Evolutionary conservation across 2,113 vertebrate species (phyloP).

Genomic region (Vulpes ferrilata): DNA sequence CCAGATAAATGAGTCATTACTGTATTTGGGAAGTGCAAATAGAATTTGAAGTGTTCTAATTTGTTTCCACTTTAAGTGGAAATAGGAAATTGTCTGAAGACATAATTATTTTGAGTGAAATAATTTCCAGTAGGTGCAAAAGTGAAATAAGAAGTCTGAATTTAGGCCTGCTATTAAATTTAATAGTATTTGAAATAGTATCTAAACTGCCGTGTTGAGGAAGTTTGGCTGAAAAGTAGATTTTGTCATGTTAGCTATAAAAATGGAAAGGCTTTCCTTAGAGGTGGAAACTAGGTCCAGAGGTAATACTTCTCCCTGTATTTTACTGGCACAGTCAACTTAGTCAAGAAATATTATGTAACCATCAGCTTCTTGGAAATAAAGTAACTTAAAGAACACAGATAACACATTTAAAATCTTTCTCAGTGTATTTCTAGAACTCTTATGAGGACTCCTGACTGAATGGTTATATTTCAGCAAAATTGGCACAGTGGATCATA

Average conservation of each 20-base stretch:
- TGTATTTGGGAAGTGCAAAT: slow-evolving; percentile 77
- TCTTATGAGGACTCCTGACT: slow-evolving; percentile 16
- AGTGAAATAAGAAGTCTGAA: slow-evolving; percentile 77
- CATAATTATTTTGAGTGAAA: slow-evolving; percentile 81
- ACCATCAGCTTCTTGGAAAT: slow-evolving; percentile 68
- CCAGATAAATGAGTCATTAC: slow-evolving; percentile 74
- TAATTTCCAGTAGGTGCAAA: slow-evolving; percentile 80
- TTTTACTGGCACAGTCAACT: slow-evolving; percentile 67
- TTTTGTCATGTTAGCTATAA: slow-evolving; percentile 81
- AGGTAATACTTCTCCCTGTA: slow-evolving; percentile 68
- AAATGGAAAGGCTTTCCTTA: slow-evolving; percentile 76
- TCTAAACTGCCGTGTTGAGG: slow-evolving; percentile 76
- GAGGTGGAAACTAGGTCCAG: slow-evolving; percentile 74
- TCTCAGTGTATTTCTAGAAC: slow-evolving; percentile 44
- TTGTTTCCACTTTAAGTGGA: slow-evolving; percentile 82
- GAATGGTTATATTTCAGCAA: slow-evolving; percentile 53
- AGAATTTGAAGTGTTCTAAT: slow-evolving; percentile 80
- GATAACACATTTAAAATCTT: slow-evolving; percentile 67
- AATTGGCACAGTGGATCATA: slow-evolving; percentile 47
- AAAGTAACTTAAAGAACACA: slow-evolving; percentile 70
- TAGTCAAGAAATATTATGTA: slow-evolving; percentile 74
- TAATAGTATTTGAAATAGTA: slow-evolving; percentile 81
- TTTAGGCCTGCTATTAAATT: slow-evolving; percentile 79
- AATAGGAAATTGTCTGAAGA: slow-evolving; percentile 79
- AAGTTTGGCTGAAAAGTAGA: slow-evolving; percentile 81